phyloP scores from a whole-genome alignment of 2,888 invertebrate species.

The Brassicogethes aeneus region DNA sequence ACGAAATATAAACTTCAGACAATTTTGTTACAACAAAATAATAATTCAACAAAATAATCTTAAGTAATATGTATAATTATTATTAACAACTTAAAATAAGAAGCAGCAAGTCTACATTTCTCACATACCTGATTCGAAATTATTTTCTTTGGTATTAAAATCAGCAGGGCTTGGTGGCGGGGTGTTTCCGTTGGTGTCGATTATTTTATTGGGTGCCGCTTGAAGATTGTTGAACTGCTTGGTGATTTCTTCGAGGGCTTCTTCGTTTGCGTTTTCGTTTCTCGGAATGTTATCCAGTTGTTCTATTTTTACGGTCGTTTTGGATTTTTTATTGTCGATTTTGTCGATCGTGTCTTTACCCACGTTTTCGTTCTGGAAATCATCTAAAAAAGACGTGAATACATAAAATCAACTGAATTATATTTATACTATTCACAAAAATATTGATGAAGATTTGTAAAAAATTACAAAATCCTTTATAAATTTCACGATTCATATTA shows the following conservation, averaged over 20 bases:
- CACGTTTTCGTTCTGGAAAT: conserved; percentile 19
- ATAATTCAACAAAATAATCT: too few relatives aligned
- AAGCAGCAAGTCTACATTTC: too few relatives aligned
- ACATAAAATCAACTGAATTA: neutral
- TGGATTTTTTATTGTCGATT: conserved; percentile 15
- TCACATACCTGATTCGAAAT: neutral
- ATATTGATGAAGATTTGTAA: neutral
- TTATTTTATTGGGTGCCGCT: conserved; percentile 18
- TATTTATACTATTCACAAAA: too few relatives aligned
- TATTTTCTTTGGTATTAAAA: conserved; percentile 16
- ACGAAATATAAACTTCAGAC: too few relatives aligned
- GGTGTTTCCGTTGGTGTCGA: conserved; percentile 28
- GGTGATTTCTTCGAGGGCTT: conserved; percentile 32
- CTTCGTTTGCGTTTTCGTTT: conserved; percentile 22
- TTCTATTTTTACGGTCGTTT: conserved; percentile 10
- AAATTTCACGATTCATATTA: too few relatives aligned
- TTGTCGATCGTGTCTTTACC: conserved; percentile 32
- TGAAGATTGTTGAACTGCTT: conserved; percentile 33
- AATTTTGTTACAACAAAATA: too few relatives aligned
- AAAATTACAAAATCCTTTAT: neutral
- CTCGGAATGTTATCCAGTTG: conserved; percentile 13
- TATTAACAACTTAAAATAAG: too few relatives aligned
- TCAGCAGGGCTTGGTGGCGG: conserved; percentile 40
- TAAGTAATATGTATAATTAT: too few relatives aligned
- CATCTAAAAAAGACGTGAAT: conserved; percentile 21